Evolutionary conservation across 2,888 invertebrate genomes (phyloP).

Genomic region (Tiliacea citrago): DNA sequence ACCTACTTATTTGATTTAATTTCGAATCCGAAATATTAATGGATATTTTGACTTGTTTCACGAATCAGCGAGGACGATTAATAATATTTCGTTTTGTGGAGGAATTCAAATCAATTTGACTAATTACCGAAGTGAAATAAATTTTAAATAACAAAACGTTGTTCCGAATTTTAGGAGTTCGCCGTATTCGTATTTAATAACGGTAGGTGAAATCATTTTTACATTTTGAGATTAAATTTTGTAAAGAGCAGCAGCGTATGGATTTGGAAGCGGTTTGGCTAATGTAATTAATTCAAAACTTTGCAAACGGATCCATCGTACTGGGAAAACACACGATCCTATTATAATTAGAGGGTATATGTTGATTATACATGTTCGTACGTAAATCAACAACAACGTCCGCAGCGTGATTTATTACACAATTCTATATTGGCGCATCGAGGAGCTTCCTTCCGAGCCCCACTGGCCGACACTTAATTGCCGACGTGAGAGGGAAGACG

Average conservation of each 20-base stretch:
- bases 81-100: conserved; percentile 69
- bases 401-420: conserved; percentile 78
- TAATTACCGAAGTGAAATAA: conserved; percentile 74
- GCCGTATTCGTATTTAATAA: conserved; percentile 61
- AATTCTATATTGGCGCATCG: conserved; percentile 80
- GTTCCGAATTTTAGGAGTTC: conserved; percentile 45
- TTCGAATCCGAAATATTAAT: conserved; percentile 61
- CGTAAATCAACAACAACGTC: conserved; percentile 81
- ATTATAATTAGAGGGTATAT: conserved; percentile 62
- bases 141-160: conserved; percentile 70
- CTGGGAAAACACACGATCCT: conserved; percentile 49
- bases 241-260: conserved; percentile 43
- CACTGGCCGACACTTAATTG: conserved; percentile 79
- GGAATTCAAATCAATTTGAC: conserved; percentile 66
- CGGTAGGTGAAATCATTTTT: conserved; percentile 55
- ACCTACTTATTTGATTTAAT: conserved; percentile 58
- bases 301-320: conserved; percentile 44
- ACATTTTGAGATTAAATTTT: conserved; percentile 55
- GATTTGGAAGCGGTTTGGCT: conserved; percentile 49
- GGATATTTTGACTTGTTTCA: conserved; percentile 66
- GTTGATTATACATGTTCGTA: conserved; percentile 72
- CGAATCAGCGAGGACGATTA: conserved; percentile 66
- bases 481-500: conserved; percentile 77
- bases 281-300: conserved; percentile 52
- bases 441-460: conserved; percentile 77